A percentile compares a stretch with the other conserved stretches of the same genome.
Conservation (phyloP, 2,113 vertebrate genomes). For the Hippolais icterina region DNA sequence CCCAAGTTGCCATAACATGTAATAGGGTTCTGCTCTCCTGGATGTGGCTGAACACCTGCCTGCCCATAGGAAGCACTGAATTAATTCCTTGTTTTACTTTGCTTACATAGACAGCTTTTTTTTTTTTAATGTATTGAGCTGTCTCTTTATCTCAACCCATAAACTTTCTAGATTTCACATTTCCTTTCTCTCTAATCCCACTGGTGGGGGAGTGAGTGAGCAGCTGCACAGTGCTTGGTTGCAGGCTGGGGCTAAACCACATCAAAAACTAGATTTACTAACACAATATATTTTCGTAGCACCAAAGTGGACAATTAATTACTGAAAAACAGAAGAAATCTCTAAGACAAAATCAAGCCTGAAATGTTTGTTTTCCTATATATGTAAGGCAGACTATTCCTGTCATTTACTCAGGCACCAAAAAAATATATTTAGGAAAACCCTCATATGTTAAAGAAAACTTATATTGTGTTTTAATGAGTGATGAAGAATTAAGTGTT, state of each 20-base stretch:
- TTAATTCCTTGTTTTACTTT: neutral
- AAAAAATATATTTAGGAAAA: conserved; percentile 45
- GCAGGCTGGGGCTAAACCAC: neutral
- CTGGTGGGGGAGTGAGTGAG: neutral
- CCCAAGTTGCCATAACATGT: rapidly evolving
- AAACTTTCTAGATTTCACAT: neutral
- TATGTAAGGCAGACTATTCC: neutral
- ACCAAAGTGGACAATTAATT: conserved; percentile 5
- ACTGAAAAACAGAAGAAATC: neutral
- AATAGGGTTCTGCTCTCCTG: neutral
- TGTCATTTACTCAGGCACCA: neutral
- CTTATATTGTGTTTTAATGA: conserved; percentile 57
- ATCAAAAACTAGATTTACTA: neutral
- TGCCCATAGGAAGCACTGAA: neutral
- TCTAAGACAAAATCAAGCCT: neutral
- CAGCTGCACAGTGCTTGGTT: neutral
- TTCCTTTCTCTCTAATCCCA: neutral
- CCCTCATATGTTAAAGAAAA: conserved; percentile 14
- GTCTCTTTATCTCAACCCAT: neutral
- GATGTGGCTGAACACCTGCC: neutral
- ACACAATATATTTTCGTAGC: neutral
- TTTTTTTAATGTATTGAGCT: neutral
- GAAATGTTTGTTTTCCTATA: neutral
- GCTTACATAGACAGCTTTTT: neutral
- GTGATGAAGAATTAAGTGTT: conserved; percentile 60